Evolutionary conservation across 2,888 invertebrate genomes (phyloP), one percentile per base, ranked within the genome.

Genomic region (Catocala fraxini): DNA sequence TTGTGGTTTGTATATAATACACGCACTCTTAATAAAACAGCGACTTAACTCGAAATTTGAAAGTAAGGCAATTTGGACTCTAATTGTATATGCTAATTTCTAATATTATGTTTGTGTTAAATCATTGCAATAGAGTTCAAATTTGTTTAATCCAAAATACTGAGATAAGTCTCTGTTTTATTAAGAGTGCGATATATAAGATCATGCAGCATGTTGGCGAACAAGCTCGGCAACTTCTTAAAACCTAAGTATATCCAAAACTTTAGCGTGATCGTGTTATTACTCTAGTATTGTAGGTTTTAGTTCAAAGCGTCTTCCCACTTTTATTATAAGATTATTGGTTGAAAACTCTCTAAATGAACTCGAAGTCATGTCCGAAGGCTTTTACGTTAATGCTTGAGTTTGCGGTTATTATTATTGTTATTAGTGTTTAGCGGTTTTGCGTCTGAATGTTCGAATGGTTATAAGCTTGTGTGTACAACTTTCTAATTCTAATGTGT

Each of bases 261-360:
- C 71, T 75, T 75, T 54, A 57, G 52, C 51, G 63, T 74, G 72
- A 81, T 79, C 71, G 74, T 75, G 59, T 73, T 77, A 82, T 70
- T 70, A 71, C 73, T 63, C 64, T 73, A 78, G 81, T 84, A 79
- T 79, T 79, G 80, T 76, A 76, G 70, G 73, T 77, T 78, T 78
- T 70, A 73, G 73, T 64, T 70, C 54, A 60, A 64, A 48, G 64
- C 71, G 64, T 73, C 72, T 68, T 63, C 47, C 54, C 59, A 74
- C 61, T 76, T 78, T 77, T 79, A 77, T 79, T 71, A 65, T 66
- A 66, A 68, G 70, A 63, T 77, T 75, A 83, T 78, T 73, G 71
- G 70, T 56, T 51, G 12, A 33, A 42, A 39, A 51, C 53, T 12
- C 56, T 51, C 12, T 51, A 46, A 64, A 58, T 60, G 48, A 45